A percentile compares a stretch with the other conserved stretches of the same genome.
Conservation (phyloP, 2,888 invertebrate genomes). For the Epinotia bilunana region DNA sequence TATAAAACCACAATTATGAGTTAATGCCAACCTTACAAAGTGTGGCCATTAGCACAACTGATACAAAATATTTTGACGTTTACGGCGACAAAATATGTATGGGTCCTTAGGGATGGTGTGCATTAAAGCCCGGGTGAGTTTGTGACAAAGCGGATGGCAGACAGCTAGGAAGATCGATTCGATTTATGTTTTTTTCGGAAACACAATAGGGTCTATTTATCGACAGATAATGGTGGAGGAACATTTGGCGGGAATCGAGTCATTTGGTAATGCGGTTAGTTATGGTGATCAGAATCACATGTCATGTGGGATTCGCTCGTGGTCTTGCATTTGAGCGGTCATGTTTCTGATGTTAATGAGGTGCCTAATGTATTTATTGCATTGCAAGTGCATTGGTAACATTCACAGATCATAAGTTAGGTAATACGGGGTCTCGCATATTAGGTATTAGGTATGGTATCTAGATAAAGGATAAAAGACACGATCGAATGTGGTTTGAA, state of each 20-base stretch:
- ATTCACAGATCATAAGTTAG: neutral
- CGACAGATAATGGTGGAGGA: conserved; percentile 78
- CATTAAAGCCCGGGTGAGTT: conserved; percentile 64
- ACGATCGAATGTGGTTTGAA: too few relatives aligned
- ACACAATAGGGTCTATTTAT: conserved; percentile 79
- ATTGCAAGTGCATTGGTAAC: neutral
- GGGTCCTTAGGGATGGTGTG: conserved; percentile 73
- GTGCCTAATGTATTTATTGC: neutral
- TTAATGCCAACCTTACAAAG: conserved; percentile 75
- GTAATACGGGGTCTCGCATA: neutral
- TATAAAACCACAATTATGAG: conserved; percentile 72
- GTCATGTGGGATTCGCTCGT: conserved; percentile 59
- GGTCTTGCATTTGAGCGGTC: neutral
- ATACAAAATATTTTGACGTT: conserved; percentile 83
- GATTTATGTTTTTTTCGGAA: conserved; percentile 81
- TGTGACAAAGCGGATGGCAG: conserved; percentile 71
- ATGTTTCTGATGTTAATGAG: conserved; percentile 26
- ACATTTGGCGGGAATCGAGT: conserved; percentile 78
- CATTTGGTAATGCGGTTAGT: conserved; percentile 78
- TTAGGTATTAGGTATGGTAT: neutral
- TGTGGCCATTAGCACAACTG: conserved; percentile 77
- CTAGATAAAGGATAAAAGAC: too few relatives aligned
- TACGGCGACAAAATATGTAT: conserved; percentile 72
- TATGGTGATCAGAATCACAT: conserved; percentile 82
- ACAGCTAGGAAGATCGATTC: conserved; percentile 81